phyloP scores from a whole-genome alignment of 2,888 invertebrate species.

The Epsilonema sp. region DNA sequence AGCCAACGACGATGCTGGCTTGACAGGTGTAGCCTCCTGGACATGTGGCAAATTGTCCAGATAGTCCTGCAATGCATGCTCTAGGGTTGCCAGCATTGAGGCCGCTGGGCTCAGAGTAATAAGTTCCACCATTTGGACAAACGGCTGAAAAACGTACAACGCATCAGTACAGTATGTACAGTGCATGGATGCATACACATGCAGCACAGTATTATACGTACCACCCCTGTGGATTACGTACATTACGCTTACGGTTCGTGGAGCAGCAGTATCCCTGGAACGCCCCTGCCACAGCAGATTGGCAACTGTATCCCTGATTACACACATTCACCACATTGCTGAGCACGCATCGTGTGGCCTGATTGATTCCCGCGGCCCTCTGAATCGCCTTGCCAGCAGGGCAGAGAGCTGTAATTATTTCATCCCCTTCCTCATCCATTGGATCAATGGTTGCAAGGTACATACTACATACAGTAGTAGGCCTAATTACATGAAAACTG shows the following conservation, averaged over 20 bases:
- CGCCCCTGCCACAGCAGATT: background rate
- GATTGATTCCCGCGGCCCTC: background rate
- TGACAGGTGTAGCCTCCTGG: background rate
- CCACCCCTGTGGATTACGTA: too few species aligned
- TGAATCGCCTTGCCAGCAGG: conserved; percentile 1
- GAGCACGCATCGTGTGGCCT: background rate
- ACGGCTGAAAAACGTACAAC: background rate
- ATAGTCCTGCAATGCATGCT: background rate
- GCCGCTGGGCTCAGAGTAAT: background rate
- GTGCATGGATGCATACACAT: too few species aligned
- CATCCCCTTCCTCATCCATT: too few species aligned
- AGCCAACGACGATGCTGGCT: background rate
- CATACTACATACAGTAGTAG: too few species aligned
- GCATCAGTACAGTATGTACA: too few species aligned
- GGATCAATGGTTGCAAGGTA: too few species aligned
- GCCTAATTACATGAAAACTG: too few species aligned
- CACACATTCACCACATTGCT: too few species aligned
- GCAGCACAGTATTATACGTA: too few species aligned
- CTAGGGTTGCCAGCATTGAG: background rate
- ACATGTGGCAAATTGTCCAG: background rate
- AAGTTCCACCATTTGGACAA: background rate
- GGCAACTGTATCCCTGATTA: background rate
- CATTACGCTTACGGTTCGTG: background rate
- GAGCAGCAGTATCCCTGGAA: too few species aligned
- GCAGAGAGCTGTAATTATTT: conserved; percentile 4